These are phyloP conservation scores for Noturus placidus DNA, from an alignment of 2,113 vertebrate species.

Conservation along the genomic window DNA sequence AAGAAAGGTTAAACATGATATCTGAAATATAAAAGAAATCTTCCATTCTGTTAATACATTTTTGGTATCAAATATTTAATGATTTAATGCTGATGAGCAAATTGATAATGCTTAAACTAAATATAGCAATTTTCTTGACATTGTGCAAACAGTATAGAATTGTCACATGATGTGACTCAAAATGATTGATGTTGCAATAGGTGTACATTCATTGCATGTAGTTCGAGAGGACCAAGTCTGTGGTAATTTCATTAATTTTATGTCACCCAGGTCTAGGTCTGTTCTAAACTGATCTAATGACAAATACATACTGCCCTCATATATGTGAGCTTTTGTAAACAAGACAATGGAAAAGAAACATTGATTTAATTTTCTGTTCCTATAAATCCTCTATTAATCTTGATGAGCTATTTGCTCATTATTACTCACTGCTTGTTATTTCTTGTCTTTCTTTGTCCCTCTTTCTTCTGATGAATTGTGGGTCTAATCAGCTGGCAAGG, in stretches of 20 bases:
- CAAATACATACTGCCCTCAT: background rate
- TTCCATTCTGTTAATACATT: background rate
- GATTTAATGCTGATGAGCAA: no score
- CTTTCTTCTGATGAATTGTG: slow-evolving; percentile 9
- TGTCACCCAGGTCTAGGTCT: background rate
- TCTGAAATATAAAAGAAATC: no score
- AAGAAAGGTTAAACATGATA: no score
- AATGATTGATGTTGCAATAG: background rate
- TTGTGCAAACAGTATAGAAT: background rate
- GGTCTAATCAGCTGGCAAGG: slow-evolving; percentile 28
- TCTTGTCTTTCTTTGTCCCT: background rate
- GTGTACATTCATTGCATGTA: background rate
- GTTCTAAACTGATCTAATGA: background rate
- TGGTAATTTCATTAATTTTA: background rate
- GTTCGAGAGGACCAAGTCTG: background rate
- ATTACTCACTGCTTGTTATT: background rate
- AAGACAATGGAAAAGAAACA: background rate
- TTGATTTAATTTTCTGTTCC: no score
- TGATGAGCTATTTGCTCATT: background rate
- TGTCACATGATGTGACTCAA: background rate
- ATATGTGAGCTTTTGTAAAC: background rate
- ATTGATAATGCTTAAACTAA: no score
- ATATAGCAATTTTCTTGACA: background rate
- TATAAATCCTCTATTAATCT: background rate
- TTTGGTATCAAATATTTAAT: no score